Base-by-base conservation (phyloP, 2,113 vertebrate species). In the Ovibos moschatus region DNA sequence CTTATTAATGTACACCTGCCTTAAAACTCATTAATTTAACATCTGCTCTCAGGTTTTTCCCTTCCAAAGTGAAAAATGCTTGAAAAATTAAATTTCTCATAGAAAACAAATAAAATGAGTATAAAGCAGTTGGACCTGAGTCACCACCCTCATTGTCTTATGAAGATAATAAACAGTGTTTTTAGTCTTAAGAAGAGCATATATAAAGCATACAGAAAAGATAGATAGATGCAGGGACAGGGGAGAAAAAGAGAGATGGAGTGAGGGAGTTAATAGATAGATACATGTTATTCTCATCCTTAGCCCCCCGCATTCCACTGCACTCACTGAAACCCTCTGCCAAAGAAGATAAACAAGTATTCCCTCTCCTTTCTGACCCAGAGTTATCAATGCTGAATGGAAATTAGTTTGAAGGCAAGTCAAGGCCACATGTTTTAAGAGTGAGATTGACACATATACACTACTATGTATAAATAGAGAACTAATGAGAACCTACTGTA, bases 1-100 rank as follows among this genome's bases (percentile, higher is more conserved):
- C 94, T 96, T 95, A 93, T 97, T 97, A 98, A 97, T 30, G 89
- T 93, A 97, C 91, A 98, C 87, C 96, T 98, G 97, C 57, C 84
- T 88, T 95, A 86, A 43, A 95, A 82, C 51, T 88, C 95, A 96
- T 98, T 98, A 98, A 97, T 92, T 98, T 96, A 87, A 96, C 93
- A 98, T 94, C 95, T 98, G 97, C 51, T 90, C 89, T 88, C 89
- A 0, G 0, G 16, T 94, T 94, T 88, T 62, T 87, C 67, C 50
- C 33, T 51, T 43, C 55, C 86, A 94, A 30, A 74, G 36, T 40
- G 92, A 36, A 60, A 87, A 90, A 92, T 96, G 53, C 45, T 87
- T 98, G 45, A 74, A 95, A 92, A 97, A 94, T 92, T 91, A 30
- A 91, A 89, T 97, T 98, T 97, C 67, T 96, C 85, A 95, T 15